Percentiles rank a stretch among this genome's conserved stretches.
Evolutionary conservation across 2,888 invertebrate species (phyloP).

Genomic region (Idaea aversata): DNA sequence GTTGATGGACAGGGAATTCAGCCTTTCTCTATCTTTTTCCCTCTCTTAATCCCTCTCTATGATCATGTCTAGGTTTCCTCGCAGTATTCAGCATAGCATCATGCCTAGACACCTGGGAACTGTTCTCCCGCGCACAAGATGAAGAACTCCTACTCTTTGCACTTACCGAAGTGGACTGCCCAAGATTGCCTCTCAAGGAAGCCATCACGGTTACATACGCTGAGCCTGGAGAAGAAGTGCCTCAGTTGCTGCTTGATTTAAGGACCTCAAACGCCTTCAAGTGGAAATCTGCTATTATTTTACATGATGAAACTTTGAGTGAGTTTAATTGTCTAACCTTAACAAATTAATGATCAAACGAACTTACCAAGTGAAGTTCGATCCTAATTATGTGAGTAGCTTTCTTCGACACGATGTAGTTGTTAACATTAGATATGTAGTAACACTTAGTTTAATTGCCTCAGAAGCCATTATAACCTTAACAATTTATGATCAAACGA

Average conservation of each 20-base stretch:
- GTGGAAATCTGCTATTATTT: conserved; percentile 86
- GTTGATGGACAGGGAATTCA: too few relatives aligned
- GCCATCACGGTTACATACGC: conserved; percentile 87
- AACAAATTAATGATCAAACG: too few relatives aligned
- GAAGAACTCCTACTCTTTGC: conserved; percentile 86
- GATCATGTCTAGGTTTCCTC: conserved; percentile 80
- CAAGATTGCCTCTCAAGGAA: conserved; percentile 83
- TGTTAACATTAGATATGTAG: too few relatives aligned
- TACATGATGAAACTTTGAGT: conserved; percentile 88
- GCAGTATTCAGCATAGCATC: conserved; percentile 87
- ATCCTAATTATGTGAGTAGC: too few relatives aligned
- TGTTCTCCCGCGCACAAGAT: conserved; percentile 82
- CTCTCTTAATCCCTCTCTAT: too few relatives aligned
- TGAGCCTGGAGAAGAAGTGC: conserved; percentile 85
- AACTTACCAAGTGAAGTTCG: too few relatives aligned
- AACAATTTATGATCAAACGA: too few relatives aligned
- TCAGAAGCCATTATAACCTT: too few relatives aligned
- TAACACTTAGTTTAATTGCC: too few relatives aligned
- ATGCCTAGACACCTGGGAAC: conserved; percentile 87
- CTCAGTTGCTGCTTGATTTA: conserved; percentile 88
- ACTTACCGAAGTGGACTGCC: conserved; percentile 89
- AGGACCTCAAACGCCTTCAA: conserved; percentile 82
- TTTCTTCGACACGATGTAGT: too few relatives aligned
- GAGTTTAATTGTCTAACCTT: conserved; percentile 36
- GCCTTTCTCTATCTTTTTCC: too few relatives aligned